Conservation (phyloP, 2,113 vertebrate genomes). For the Gymnorhina tibicen region DNA sequence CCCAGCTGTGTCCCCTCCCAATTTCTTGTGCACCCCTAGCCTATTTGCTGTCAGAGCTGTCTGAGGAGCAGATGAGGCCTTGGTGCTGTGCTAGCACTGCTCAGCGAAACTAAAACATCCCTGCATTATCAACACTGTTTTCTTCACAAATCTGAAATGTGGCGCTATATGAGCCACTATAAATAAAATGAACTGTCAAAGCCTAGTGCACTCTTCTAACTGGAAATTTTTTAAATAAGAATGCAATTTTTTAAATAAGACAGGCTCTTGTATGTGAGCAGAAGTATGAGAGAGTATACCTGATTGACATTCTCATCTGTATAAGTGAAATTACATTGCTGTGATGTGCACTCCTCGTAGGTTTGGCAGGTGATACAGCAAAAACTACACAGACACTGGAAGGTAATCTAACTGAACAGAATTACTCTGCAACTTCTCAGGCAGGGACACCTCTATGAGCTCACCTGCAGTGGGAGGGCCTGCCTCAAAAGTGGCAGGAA, state of each 20-base stretch:
- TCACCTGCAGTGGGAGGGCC: not conserved
- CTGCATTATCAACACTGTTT: not conserved
- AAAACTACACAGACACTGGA: not conserved
- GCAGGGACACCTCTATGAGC: fast-evolving
- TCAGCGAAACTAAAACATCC: not conserved
- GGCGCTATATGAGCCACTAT: not conserved
- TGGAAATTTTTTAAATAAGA: not conserved
- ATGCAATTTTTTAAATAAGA: not conserved
- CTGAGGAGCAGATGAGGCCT: not conserved
- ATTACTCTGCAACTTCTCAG: not conserved
- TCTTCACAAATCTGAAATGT: not conserved
- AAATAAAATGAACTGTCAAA: not conserved
- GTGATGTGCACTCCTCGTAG: not conserved
- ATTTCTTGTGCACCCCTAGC: not conserved
- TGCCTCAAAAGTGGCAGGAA: not conserved
- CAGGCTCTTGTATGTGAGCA: not conserved
- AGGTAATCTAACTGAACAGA: not conserved
- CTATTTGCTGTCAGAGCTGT: fast-evolving
- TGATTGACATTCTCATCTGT: not conserved
- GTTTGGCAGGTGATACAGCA: not conserved
- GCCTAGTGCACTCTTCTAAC: not conserved
- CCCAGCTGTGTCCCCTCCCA: not conserved
- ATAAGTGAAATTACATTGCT: not conserved
- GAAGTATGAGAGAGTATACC: not conserved
- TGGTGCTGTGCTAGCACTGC: not conserved